Evolutionary conservation across 1,140 invertebrate species (phyloP), one percentile per base, ranked within the genome.

Genomic region (Coenobita brevimanus): DNA sequence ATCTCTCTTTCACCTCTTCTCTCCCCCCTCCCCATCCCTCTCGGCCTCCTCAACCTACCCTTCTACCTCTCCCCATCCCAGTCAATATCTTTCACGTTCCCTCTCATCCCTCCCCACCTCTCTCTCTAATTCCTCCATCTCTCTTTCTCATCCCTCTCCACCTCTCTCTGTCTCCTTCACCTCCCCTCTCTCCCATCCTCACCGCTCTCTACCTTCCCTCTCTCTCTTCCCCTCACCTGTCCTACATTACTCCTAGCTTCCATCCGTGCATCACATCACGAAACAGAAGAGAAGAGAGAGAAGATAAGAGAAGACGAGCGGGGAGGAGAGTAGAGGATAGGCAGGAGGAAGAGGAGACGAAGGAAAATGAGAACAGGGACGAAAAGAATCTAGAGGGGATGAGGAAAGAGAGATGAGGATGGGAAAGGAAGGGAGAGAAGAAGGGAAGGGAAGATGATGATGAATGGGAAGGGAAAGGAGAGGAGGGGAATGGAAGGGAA

Each of bases 161-260:
- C n/a, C 24, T 71, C 27, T 71, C 67, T 71, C 67, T 71, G 30
- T 69, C 62, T 64, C 62, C 33, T 30, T 64, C 62, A 6, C 62
- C 4, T 30, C 4, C 62, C 4, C 21, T 64, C 62, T 57, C n/a
- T 10, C 54, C n/a, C 54, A 57, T 13, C 13, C 54, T n/a, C 54
- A 13, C 54, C 13, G 13, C n/a, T 57, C n/a, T 57, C n/a, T 13
- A 57, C n/a, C n/a, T 10, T 57, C 54, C 67, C 24, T 71, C 67
- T 33, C 41, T 8, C 67, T 71, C 67, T 38, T n/a, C n/a, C n/a
- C n/a, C n/a, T n/a, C 67, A 21, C 67, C 67, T 30, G 33, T 71
- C 24, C 30, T 38, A 71, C 41, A 71, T 71, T 71, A 38, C 67
- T 71, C 33, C 36, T 30, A 38, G 67, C 41, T 71, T 38, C 67